These are phyloP conservation scores for Daubentonia madagascariensis DNA, from an alignment of 2,113 vertebrate species.

Conservation along the genomic window DNA sequence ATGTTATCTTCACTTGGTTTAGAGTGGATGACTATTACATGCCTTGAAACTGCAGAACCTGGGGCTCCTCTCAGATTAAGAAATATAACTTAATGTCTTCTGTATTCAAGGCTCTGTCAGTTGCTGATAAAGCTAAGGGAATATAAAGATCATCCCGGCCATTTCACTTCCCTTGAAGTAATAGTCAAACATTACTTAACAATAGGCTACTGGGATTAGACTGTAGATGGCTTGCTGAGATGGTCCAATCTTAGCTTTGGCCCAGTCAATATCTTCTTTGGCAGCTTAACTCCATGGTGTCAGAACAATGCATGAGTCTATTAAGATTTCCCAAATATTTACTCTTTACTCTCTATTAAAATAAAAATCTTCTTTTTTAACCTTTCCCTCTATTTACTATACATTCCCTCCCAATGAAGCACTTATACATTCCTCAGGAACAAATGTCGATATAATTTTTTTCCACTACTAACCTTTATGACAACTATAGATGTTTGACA, in stretches of 20 bases:
- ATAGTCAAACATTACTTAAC: neutral
- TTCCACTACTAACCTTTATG: constrained; percentile 62
- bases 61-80: constrained; percentile 25
- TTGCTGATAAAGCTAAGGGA: constrained; percentile 36
- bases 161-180: constrained; percentile 3
- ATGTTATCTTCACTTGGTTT: neutral
- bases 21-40: neutral
- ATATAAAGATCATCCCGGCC: constrained; percentile 19
- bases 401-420: constrained; percentile 80
- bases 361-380: constrained; percentile 74
- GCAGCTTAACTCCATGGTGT: constrained; percentile 55
- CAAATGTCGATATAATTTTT: constrained; percentile 77
- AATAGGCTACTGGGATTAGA: constrained; percentile 15
- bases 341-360: constrained; percentile 76
- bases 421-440: constrained; percentile 61
- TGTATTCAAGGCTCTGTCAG: constrained; percentile 6
- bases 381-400: constrained; percentile 82
- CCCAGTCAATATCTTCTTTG: neutral
- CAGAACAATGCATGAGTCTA: constrained; percentile 57
- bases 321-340: constrained; percentile 82
- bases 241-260: neutral
- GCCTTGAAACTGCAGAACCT: neutral
- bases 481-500: constrained; percentile 69
- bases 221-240: neutral
- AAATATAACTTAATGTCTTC: neutral